Evolutionary conservation across 1,140 invertebrate species (phyloP).

Genomic region (Temnothorax curvispinosus): DNA sequence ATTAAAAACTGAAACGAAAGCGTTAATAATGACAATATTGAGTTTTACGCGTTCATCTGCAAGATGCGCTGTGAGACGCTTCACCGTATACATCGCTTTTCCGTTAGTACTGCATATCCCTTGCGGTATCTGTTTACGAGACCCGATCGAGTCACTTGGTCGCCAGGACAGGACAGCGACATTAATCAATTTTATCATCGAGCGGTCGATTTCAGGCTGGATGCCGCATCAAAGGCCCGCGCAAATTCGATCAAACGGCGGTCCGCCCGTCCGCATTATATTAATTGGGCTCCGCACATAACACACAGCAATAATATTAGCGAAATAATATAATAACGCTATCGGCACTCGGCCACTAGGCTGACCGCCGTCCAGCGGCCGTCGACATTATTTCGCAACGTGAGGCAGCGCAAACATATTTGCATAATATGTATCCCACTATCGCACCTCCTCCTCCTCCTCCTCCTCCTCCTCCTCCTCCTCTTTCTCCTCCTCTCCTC

Average conservation of each 20-base stretch:
- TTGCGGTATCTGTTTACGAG: not conserved
- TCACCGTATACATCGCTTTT: not conserved
- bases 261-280: constrained; percentile 69
- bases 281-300: constrained; percentile 73
- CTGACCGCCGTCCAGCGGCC: constrained; percentile 39
- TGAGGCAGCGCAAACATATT: constrained; percentile 67
- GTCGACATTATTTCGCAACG: constrained; percentile 61
- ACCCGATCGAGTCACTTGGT: not conserved
- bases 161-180: not conserved
- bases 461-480: not conserved
- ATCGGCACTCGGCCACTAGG: constrained; percentile 70
- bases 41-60: not conserved
- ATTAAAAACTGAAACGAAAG: not conserved
- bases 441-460: not conserved
- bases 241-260: constrained; percentile 60
- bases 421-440: constrained; percentile 70
- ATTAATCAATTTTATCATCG: constrained; percentile 78
- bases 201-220: constrained; percentile 63
- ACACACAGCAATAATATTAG: constrained; percentile 79
- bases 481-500: not conserved
- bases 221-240: constrained; percentile 51
- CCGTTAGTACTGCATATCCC: not conserved
- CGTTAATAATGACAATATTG: not conserved
- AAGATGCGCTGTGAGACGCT: not conserved
- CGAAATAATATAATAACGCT: constrained; percentile 78